Evolutionary conservation across 2,888 invertebrate genomes (phyloP), one percentile per base, ranked within the genome.

Genomic region (Hydrotaea cyrtoneurina): DNA sequence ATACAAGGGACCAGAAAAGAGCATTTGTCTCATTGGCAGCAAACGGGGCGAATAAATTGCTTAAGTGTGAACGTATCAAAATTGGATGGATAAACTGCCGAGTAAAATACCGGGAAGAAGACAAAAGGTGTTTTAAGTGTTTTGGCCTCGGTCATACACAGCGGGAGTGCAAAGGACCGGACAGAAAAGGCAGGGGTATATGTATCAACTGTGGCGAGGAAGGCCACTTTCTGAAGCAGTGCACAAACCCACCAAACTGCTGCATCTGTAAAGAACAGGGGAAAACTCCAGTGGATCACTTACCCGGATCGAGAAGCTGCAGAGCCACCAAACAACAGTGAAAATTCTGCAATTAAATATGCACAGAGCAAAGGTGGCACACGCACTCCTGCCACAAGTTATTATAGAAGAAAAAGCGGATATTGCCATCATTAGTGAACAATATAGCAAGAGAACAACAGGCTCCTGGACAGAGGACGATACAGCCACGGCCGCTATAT

Each of bases 131-230:
- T 36, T 53, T 36, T n/a, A 72, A 23, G 26, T 72, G 55, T 7
- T 17, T 72, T 13, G 53, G 19, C 2, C 31, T 36, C n/a, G 69
- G 72, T 8, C 55, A 72, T 17, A 53, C 26, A 13, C 53, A 53
- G 8, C 31, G 55, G 43, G 57, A 57, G 7, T 73, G 57, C 10
- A 73, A 11, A n/a, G 19, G 10, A 21, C 17, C 46, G 2, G 15
- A 46, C 19, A 74, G 23, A 21, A 74, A n/a, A 46, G 59, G 3
- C 15, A 74, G n/a, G 8, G 73, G 39, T 13, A 57, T 43, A 2
- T 74, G 72, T 19, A 79, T 71, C 13, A 59, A 73, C 21, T 79
- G 73, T 50, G 78, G 78, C 17, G 23, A 39, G 10, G 53, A 39
- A 15, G 79, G 55, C 0, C 79, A 64, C 53, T 19, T 36, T 13